These are phyloP conservation scores for Athene noctua DNA, from an alignment of 2,113 vertebrate genomes.

Conservation along the genomic window DNA sequence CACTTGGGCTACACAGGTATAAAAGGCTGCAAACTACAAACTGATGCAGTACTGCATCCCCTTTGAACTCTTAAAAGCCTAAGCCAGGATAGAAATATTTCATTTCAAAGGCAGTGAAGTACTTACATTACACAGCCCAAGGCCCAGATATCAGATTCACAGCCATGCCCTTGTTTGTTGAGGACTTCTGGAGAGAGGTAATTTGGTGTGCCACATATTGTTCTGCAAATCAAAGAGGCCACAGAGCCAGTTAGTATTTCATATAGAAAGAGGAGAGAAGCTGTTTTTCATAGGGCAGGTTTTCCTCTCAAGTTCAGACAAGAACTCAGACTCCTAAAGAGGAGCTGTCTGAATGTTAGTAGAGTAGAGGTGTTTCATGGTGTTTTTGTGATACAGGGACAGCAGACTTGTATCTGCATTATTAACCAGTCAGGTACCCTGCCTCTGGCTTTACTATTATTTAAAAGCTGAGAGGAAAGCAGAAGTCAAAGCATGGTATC, in stretches of 20 bases:
- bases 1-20: not conserved
- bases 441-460: not conserved
- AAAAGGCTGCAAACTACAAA: not conserved
- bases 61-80: not conserved
- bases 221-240: conserved; percentile 77
- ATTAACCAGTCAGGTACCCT: not conserved
- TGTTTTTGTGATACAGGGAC: not conserved
- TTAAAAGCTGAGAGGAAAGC: not conserved
- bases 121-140: conserved; percentile 99
- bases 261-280: not conserved
- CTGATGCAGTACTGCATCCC: not conserved
- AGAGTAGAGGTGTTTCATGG: not conserved
- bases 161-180: conserved; percentile 97
- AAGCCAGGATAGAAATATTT: not conserved
- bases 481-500: not conserved
- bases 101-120: not conserved
- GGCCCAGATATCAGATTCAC: conserved; percentile 98
- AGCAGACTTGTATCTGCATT: not conserved
- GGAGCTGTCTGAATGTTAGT: not conserved
- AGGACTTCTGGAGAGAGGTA: conserved; percentile 98
- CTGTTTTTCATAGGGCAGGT: not conserved
- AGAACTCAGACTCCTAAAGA: not conserved
- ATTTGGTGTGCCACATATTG: conserved; percentile 98
- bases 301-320: not conserved
- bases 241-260: not conserved